phyloP scores from a whole-genome alignment of 1,140 invertebrate genomes.

The Teleogryllus occipitalis region DNA sequence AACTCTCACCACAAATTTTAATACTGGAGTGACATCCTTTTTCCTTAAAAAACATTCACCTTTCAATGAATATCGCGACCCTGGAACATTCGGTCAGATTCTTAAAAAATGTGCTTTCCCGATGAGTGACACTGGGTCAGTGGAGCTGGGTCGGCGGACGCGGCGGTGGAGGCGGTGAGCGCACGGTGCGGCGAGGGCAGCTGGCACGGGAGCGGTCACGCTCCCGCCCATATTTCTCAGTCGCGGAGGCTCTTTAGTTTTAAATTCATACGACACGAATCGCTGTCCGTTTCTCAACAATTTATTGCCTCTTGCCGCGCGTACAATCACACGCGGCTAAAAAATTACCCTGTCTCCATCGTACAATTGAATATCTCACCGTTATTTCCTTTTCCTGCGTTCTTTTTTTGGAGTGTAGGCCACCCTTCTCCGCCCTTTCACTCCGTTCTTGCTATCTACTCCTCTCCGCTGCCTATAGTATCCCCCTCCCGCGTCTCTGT shows the following conservation, averaged over 20 bases:
- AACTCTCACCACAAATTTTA: no score
- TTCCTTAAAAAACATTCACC: no score
- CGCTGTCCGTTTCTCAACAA: neutral
- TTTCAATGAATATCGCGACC: no score
- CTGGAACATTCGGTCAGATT: no score
- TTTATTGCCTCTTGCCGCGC: neutral
- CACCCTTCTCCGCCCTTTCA: neutral
- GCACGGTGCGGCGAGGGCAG: no score
- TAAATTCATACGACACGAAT: neutral
- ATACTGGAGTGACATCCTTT: no score
- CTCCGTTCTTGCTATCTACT: neutral
- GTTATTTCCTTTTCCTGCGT: neutral
- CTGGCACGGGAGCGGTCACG: no score
- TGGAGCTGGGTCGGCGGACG: no score
- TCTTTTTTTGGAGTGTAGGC: neutral
- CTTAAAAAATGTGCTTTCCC: no score
- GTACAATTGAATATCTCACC: neutral
- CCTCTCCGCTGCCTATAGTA: neutral
- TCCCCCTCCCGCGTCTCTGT: neutral
- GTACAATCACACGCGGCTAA: neutral
- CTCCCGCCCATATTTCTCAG: neutral
- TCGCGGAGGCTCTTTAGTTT: neutral
- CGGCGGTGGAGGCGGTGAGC: no score
- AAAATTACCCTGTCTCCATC: conserved; percentile 1
- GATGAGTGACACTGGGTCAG: no score